A percentile compares a stretch with the other conserved stretches of the same genome.
phyloP scores from a whole-genome alignment of 2,888 invertebrate genomes.

The Nezara viridula region DNA sequence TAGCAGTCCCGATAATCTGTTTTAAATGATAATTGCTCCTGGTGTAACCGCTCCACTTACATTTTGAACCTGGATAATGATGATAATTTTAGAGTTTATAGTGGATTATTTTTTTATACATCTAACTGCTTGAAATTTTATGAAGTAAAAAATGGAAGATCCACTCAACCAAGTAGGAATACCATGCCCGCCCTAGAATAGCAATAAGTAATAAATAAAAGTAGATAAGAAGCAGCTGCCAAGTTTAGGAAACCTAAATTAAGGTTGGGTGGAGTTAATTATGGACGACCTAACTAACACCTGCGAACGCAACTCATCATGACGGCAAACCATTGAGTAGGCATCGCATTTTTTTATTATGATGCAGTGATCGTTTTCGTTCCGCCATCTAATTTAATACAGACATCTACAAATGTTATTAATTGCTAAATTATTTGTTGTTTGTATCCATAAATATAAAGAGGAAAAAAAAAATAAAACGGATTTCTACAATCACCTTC shows the following conservation, averaged over 20 bases:
- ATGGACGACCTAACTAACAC: neutral
- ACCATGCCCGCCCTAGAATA: neutral
- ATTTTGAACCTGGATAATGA: neutral
- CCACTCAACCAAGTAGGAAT: neutral
- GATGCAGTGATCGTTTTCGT: neutral
- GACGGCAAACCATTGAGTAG: neutral
- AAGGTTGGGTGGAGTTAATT: neutral
- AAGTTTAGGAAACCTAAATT: neutral
- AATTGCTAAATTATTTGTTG: too few relatives aligned
- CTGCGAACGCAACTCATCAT: neutral
- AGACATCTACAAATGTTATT: too few relatives aligned
- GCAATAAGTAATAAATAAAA: constrained; percentile 18
- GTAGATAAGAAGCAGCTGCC: constrained; percentile 1
- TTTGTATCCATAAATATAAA: too few relatives aligned
- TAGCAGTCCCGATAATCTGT: neutral
- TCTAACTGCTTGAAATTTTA: neutral
- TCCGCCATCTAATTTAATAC: too few relatives aligned
- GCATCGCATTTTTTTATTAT: neutral
- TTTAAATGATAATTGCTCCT: constrained; percentile 30
- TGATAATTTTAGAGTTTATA: neutral
- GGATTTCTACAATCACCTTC: too few relatives aligned
- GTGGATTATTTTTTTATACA: neutral
- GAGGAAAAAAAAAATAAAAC: too few relatives aligned
- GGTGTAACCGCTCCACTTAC: neutral
- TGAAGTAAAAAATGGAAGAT: neutral